These are phyloP conservation scores for Tenthredo mesomela DNA, from an alignment of 2,888 invertebrate species.

Conservation along the genomic window DNA sequence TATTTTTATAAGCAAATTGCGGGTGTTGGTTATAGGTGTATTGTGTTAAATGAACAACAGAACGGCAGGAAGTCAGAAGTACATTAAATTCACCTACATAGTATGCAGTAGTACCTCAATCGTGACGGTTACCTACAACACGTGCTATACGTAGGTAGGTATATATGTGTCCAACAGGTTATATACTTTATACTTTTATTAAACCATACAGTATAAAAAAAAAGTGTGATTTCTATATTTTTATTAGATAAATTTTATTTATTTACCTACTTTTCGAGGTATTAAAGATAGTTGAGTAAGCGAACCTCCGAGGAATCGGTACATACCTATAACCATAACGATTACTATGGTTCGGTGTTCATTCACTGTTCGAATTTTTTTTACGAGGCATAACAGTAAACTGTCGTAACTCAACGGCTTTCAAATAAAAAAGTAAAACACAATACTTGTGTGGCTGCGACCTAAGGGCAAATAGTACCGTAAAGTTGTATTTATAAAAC, in stretches of 20 bases:
- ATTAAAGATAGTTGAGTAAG: background rate
- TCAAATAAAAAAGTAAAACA: slow-evolving; percentile 50
- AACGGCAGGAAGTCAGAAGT: slow-evolving; percentile 25
- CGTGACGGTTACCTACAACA: background rate
- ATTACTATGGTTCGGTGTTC: slow-evolving; percentile 39
- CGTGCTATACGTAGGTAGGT: background rate
- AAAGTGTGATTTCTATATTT: background rate
- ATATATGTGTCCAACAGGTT: background rate
- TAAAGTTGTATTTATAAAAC: slow-evolving; percentile 44
- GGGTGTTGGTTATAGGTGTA: slow-evolving; percentile 1
- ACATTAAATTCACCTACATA: slow-evolving; percentile 14
- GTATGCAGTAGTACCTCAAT: background rate
- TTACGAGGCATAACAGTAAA: slow-evolving; percentile 59
- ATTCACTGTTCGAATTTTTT: slow-evolving; percentile 52
- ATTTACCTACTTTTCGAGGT: background rate
- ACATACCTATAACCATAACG: background rate
- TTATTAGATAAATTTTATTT: background rate
- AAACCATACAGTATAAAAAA: background rate
- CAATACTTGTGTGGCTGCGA: slow-evolving; percentile 23
- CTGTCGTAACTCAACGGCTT: slow-evolving; percentile 53
- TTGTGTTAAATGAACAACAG: slow-evolving; percentile 13
- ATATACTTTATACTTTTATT: background rate
- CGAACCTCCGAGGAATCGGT: background rate
- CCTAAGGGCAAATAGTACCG: slow-evolving; percentile 31
- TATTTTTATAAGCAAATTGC: background rate